phyloP scores from a whole-genome alignment of 2,888 invertebrate genomes.

The Pemphredon lugubris region DNA sequence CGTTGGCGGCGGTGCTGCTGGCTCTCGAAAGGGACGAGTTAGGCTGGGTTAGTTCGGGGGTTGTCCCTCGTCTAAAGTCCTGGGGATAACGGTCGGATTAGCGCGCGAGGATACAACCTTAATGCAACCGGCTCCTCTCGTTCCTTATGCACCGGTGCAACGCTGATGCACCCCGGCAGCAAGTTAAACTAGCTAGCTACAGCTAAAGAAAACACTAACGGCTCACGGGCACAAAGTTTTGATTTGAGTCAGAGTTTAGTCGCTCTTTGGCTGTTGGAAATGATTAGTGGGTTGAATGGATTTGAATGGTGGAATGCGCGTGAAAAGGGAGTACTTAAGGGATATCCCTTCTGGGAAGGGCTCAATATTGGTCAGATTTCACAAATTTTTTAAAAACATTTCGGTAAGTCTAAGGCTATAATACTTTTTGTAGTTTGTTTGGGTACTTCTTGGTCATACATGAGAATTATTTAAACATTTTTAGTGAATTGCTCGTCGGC shows the following conservation, averaged over 20 bases:
- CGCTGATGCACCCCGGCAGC: slow-evolving; percentile 36
- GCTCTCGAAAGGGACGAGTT: slow-evolving; percentile 11
- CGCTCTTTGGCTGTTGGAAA: background rate
- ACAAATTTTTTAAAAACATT: too few relatives aligned
- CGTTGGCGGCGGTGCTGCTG: slow-evolving; percentile 2
- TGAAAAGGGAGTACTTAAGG: too few relatives aligned
- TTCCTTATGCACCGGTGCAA: slow-evolving; percentile 54
- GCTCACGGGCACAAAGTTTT: slow-evolving; percentile 10
- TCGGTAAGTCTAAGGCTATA: too few relatives aligned
- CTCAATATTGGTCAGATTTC: too few relatives aligned
- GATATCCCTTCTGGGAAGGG: too few relatives aligned
- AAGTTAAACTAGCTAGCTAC: slow-evolving; percentile 49
- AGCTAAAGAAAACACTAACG: slow-evolving; percentile 49
- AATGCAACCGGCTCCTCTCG: slow-evolving; percentile 54
- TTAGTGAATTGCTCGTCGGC: too few relatives aligned
- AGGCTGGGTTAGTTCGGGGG: slow-evolving; percentile 51
- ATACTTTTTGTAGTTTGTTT: too few relatives aligned
- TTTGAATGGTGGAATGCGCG: too few relatives aligned
- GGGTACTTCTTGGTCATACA: too few relatives aligned
- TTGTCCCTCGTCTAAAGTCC: slow-evolving; percentile 62
- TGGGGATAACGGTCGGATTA: slow-evolving; percentile 68
- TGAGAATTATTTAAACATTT: too few relatives aligned
- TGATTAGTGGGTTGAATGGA: too few relatives aligned
- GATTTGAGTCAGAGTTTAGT: slow-evolving; percentile 11
- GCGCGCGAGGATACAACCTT: slow-evolving; percentile 61